Conservation (phyloP, 1,140 invertebrate species). For the Araneus ventricosus region DNA sequence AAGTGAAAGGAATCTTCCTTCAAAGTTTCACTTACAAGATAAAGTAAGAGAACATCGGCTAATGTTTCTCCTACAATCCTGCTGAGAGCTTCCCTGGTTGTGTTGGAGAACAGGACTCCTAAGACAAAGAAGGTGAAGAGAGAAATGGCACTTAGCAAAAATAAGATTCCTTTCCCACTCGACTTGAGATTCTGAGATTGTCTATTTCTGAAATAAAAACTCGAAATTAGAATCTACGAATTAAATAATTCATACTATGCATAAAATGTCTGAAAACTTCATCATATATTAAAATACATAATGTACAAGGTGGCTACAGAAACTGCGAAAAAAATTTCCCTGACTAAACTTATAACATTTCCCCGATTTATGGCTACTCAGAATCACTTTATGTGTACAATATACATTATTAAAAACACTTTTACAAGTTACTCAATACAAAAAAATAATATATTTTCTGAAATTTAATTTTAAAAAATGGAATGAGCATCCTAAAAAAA, state of each 20-base stretch:
- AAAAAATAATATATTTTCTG: too few relatives aligned
- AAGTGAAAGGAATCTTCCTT: neutral
- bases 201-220: constrained; percentile 77
- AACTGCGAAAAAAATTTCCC: too few relatives aligned
- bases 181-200: constrained; percentile 78
- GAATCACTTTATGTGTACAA: too few relatives aligned
- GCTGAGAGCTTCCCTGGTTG: constrained; percentile 78
- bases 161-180: constrained; percentile 79
- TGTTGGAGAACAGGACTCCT: constrained; percentile 80
- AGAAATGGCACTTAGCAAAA: constrained; percentile 80
- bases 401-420: too few relatives aligned
- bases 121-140: constrained; percentile 80
- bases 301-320: too few relatives aligned
- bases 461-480: too few relatives aligned
- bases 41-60: constrained; percentile 78
- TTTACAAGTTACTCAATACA: too few relatives aligned
- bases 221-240: neutral
- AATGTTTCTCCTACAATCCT: constrained; percentile 79
- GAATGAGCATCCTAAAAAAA: too few relatives aligned
- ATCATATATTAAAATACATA: too few relatives aligned
- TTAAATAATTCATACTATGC: neutral
- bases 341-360: too few relatives aligned
- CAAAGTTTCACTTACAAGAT: constrained; percentile 79
- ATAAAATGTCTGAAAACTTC: too few relatives aligned
- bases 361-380: too few relatives aligned